These are phyloP conservation scores for Limanda limanda DNA, from an alignment of 2,113 vertebrate genomes.

Conservation along the genomic window DNA sequence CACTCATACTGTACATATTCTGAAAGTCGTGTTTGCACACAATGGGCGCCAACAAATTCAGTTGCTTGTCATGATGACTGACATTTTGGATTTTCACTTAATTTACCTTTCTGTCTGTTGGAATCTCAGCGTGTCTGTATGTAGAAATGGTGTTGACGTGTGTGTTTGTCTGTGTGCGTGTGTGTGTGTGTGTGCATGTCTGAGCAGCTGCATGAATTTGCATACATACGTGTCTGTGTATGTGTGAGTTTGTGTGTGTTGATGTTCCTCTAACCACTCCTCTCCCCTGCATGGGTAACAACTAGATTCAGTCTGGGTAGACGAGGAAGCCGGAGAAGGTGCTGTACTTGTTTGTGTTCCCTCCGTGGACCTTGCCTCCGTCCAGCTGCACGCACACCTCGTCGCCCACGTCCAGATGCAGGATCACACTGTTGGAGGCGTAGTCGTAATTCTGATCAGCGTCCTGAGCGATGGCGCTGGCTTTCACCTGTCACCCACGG, in stretches of 20 bases:
- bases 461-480: slow-evolving; percentile 86
- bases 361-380: slow-evolving; percentile 94
- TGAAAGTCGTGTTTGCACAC: slow-evolving; percentile 64
- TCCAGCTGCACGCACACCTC: slow-evolving; percentile 96
- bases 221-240: slow-evolving; percentile 34
- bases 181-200: slow-evolving; percentile 23
- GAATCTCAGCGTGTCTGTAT: slow-evolving; percentile 32
- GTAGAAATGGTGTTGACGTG: background rate
- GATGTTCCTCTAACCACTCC: background rate
- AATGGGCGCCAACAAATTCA: slow-evolving; percentile 54
- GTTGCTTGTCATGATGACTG: slow-evolving; percentile 44
- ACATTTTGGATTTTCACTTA: slow-evolving; percentile 32
- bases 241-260: slow-evolving; percentile 20
- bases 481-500: slow-evolving; percentile 80
- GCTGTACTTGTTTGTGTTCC: slow-evolving; percentile 97
- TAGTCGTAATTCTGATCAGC: slow-evolving; percentile 95
- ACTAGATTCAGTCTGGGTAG: slow-evolving; percentile 88
- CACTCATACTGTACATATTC: slow-evolving; percentile 59
- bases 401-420: slow-evolving; percentile 94
- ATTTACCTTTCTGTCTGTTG: slow-evolving; percentile 29
- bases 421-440: slow-evolving; percentile 93
- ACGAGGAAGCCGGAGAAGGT: slow-evolving; percentile 97
- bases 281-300: background rate
- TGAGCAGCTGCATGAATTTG: slow-evolving; percentile 39
- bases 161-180: slow-evolving; percentile 23